phyloP scores from a whole-genome alignment of 1,140 invertebrate species.

The Carposina sasakii region DNA sequence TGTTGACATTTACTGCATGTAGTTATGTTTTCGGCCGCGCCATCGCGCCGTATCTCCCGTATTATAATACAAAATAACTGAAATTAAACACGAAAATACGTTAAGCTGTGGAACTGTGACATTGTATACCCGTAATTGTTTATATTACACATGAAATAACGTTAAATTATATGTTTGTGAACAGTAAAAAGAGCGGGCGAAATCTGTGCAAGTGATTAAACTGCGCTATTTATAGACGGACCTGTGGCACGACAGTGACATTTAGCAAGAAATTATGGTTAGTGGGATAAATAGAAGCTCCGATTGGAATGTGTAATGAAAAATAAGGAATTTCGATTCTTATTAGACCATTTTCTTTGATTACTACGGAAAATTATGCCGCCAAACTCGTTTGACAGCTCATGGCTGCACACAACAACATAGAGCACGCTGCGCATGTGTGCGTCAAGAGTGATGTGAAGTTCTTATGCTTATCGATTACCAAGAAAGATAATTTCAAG shows the following conservation, averaged over 20 bases:
- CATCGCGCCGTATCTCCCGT: constrained; percentile 47
- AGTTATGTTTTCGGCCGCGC: constrained; percentile 37
- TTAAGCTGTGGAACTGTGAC: too few relatives aligned
- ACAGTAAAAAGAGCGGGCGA: constrained; percentile 62
- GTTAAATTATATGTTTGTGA: too few relatives aligned
- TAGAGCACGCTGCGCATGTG: constrained; percentile 42
- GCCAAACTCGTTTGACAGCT: constrained; percentile 67
- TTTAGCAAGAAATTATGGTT: constrained; percentile 18
- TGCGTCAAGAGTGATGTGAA: constrained; percentile 58
- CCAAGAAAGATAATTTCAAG: constrained; percentile 67
- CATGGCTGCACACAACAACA: constrained; percentile 42
- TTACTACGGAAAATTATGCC: constrained; percentile 29
- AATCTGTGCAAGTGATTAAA: constrained; percentile 60
- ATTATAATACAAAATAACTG: constrained; percentile 39
- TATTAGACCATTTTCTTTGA: constrained; percentile 18
- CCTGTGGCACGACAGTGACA: constrained; percentile 44
- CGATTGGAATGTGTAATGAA: constrained; percentile 24
- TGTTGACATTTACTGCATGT: constrained; percentile 64
- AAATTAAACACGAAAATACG: constrained; percentile 36
- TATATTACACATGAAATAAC: too few relatives aligned
- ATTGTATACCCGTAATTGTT: too few relatives aligned
- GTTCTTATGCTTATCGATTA: constrained; percentile 67
- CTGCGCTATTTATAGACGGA: constrained; percentile 58
- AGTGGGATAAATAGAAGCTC: constrained; percentile 23
- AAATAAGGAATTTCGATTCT: constrained; percentile 16